Conservation (phyloP, 2,888 invertebrate species). For the Phyllotreta cruciferae region DNA sequence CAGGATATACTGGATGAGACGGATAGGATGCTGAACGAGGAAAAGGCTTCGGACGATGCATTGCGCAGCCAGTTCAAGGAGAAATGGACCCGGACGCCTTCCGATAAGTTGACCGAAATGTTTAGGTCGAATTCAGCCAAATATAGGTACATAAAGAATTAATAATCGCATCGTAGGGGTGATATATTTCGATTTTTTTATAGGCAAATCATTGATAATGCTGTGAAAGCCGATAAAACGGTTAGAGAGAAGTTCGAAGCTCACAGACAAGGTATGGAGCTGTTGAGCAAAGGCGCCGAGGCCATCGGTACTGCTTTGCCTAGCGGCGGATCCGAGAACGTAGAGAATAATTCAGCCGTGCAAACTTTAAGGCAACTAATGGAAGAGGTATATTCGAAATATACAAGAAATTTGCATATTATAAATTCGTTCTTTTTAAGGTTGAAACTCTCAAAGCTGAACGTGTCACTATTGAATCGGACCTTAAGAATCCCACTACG, state of each 20-base stretch:
- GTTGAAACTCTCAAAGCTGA: constrained; percentile 88
- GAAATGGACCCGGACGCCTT: constrained; percentile 90
- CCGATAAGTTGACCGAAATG: constrained; percentile 86
- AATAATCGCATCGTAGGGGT: too few relatives aligned
- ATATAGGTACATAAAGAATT: constrained; percentile 69
- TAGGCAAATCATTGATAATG: constrained; percentile 88
- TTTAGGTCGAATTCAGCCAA: constrained; percentile 89
- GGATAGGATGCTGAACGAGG: constrained; percentile 86
- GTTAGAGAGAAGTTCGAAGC: constrained; percentile 86
- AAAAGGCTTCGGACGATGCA: constrained; percentile 87
- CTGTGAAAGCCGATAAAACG: constrained; percentile 79
- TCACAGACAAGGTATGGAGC: constrained; percentile 79
- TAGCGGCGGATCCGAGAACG: constrained; percentile 62
- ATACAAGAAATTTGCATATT: not conserved
- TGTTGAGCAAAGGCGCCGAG: constrained; percentile 78
- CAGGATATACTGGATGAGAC: constrained; percentile 93
- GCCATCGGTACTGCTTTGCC: constrained; percentile 78
- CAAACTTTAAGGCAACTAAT: constrained; percentile 76
- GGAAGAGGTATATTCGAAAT: constrained; percentile 67
- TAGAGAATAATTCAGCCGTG: constrained; percentile 68
- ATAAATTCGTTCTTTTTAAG: constrained; percentile 55
- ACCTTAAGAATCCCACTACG: constrained; percentile 78
- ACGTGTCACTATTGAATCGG: constrained; percentile 87
- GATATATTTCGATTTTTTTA: not conserved
- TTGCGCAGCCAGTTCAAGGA: constrained; percentile 90